These are phyloP conservation scores for Arizona elegans DNA, from an alignment of 2,113 vertebrate genomes.

Conservation along the genomic window DNA sequence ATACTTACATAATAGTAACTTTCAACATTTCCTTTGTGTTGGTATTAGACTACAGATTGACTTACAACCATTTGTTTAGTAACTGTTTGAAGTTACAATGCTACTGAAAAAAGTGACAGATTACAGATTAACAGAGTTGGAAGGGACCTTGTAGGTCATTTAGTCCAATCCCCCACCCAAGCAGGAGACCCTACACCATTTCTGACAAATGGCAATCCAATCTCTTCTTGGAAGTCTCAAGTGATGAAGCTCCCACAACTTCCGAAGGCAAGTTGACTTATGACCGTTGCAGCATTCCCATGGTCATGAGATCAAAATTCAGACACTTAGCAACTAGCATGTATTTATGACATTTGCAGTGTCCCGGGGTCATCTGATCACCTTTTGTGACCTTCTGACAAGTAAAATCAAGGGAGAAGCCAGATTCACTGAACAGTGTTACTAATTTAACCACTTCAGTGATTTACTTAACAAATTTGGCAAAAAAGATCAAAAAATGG, in stretches of 20 bases:
- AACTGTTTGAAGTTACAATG: neutral
- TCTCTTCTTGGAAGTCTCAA: too few relatives aligned
- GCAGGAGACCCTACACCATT: too few relatives aligned
- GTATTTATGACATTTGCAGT: neutral
- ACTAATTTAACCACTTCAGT: neutral
- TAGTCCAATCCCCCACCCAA: too few relatives aligned
- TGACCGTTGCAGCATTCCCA: too few relatives aligned
- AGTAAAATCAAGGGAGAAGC: neutral
- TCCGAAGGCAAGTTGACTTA: too few relatives aligned
- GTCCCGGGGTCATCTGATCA: neutral
- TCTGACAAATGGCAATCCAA: too few relatives aligned
- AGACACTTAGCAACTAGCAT: neutral
- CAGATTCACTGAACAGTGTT: neutral
- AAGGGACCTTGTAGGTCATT: too few relatives aligned
- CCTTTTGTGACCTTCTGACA: neutral
- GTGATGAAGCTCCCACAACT: too few relatives aligned
- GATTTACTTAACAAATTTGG: neutral
- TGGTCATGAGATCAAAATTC: neutral
- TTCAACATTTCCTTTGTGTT: neutral
- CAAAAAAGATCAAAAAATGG: neutral
- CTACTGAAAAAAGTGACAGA: too few relatives aligned
- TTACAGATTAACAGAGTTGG: too few relatives aligned
- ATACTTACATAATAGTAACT: neutral
- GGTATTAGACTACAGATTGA: neutral
- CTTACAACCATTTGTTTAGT: neutral